Base-by-base conservation (phyloP, 2,888 invertebrate species). In the Bombylius major region DNA sequence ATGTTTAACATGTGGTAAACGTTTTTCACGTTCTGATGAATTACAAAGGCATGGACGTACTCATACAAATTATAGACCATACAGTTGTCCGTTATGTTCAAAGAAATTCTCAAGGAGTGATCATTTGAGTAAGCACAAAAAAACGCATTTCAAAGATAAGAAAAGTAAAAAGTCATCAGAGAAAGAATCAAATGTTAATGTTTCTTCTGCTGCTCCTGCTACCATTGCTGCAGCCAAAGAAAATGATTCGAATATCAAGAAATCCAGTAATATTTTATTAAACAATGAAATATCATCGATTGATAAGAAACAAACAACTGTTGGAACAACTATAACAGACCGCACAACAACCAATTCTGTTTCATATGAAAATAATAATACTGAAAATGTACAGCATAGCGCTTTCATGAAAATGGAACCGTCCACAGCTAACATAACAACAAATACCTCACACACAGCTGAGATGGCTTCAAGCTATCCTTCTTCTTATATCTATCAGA, bases 101-200 rank as follows among this genome's bases (percentile, higher is more conserved):
- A 96, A 95, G 70, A 79, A 89, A 51, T 95, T 95, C 73, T 93
- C 92, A 84, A 78, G 95, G 31, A 91, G 91, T 60, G 95, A 95
- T 70, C 95, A 96, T 70, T 78, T 96, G n/a, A 86, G 85, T 59
- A 96, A 95, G 71, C 95, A 95, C 71, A 82, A 86, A 60, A 93
- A 93, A 70, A 95, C 92, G 0, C 95, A 95, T 65, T 72, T 73
- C 55, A 73, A 73, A 64, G 72, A 72, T 46, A 73, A 73, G 57
- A 73, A 73, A 56, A 67, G 65, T 44, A 73, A 71, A 61, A 72
- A 72, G 57, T n/a, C 33, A 12, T 23, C 34, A 31, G 55, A 55
- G 13, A 55, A 55, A 32, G 55, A 51, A 23, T 42, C 13, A 36
- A 12, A 31, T 23, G 33, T 13, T 47, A 33, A 23, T 33, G 33